Conservation (phyloP, 1,140 invertebrate genomes). For the Leptinotarsa undecemlineata region DNA sequence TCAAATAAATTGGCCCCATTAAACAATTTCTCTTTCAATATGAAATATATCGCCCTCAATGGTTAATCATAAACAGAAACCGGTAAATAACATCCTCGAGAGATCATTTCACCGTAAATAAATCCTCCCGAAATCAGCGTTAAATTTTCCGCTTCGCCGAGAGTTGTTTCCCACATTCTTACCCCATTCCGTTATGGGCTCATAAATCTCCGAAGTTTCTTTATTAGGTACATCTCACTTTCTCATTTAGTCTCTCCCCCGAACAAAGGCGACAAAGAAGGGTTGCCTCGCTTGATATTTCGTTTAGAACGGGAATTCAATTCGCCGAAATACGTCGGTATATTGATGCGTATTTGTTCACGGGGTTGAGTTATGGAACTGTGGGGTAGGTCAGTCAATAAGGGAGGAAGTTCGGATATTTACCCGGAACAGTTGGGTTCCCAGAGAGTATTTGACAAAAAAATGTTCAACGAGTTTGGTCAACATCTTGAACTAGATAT, state of each 20-base stretch:
- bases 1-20: too few species aligned
- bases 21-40: too few species aligned
- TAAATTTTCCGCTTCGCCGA: neutral
- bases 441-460: too few species aligned
- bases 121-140: neutral
- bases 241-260: slow-evolving; percentile 2
- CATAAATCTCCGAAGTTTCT: neutral
- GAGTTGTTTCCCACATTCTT: slow-evolving; percentile 1
- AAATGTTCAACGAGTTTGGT: too few species aligned
- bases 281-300: neutral
- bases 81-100: too few species aligned
- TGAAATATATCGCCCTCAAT: too few species aligned
- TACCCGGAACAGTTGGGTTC: neutral
- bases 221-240: slow-evolving; percentile 8
- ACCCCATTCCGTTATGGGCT: neutral
- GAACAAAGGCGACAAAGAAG: neutral
- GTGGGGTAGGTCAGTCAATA: neutral
- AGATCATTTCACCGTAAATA: neutral
- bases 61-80: too few species aligned
- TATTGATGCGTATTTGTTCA: slow-evolving; percentile 2
- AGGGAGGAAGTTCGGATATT: neutral
- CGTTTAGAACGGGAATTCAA: neutral
- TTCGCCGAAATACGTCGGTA: neutral
- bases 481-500: too few species aligned
- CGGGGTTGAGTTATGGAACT: neutral